These are phyloP conservation scores for Bugulina stolonifera DNA, from an alignment of 2,888 invertebrate genomes.

Conservation along the genomic window DNA sequence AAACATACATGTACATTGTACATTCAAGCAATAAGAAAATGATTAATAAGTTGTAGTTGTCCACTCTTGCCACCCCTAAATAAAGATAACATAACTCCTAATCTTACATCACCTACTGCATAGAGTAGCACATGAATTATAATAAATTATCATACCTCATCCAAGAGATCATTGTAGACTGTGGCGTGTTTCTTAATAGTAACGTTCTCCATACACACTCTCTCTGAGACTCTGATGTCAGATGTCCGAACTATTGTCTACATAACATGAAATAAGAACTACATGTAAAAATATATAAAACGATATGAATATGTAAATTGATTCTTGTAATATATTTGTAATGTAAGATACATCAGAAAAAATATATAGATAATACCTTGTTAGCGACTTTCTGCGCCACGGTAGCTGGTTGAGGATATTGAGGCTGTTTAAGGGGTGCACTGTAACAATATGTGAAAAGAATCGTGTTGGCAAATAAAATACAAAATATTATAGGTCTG, in stretches of 20 bases:
- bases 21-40: no score
- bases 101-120: no score
- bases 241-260: conserved; percentile 47
- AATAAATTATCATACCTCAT: conserved; percentile 38
- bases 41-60: no score
- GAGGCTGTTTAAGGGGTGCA: conserved; percentile 32
- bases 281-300: background rate
- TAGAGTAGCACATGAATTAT: no score
- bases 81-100: no score
- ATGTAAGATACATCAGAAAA: background rate
- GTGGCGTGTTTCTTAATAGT: conserved; percentile 43
- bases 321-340: background rate
- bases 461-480: no score
- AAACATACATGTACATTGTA: no score
- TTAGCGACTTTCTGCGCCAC: conserved; percentile 39
- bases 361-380: conserved; percentile 32
- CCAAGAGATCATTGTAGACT: conserved; percentile 51
- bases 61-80: no score
- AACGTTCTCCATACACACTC: conserved; percentile 48
- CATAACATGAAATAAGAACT: conserved; percentile 28
- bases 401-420: conserved; percentile 47
- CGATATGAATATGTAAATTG: no score
- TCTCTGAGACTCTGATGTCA: conserved; percentile 49
- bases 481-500: no score
- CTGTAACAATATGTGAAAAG: no score